Base-by-base conservation (phyloP, 2,113 vertebrate species). In the Benthochromis sp. region DNA sequence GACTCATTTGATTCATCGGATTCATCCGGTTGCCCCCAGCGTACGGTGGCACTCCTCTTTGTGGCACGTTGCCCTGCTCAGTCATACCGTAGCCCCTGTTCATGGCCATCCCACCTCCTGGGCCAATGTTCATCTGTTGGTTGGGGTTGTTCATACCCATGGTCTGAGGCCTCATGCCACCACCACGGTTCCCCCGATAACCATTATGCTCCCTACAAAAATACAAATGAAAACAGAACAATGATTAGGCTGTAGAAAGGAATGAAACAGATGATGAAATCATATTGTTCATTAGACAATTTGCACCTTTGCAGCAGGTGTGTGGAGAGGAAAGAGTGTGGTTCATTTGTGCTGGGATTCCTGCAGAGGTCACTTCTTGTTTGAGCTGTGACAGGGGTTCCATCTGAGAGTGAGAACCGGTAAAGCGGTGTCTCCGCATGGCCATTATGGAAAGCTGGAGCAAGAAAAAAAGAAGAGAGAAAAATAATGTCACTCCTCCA, bases 341-440 rank as follows among this genome's bases (percentile, higher is more conserved):
- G 97, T 34, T 99, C 98, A 55, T 97, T 99, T 84, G 97, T 98
- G 47, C 95, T 97, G 21, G 97, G 97, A 87, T 98, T 98, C 86
- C 97, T 97, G 61, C 97, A 98, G 7, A 99, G 96, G 87, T 98
- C 98, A 61, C 97, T 99, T 89, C 98, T 98, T 0, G 99, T 99
- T 91, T 98, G 98, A 4, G 98, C 99, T 1, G 97, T 98, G 90
- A 99, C 98, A 85, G 97, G 96, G 3, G 98, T 99, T 78, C 99
- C 99, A 86, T 99, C 98, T 5, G 98, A 97, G 85, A 99, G 95
- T 1, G 98, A 99, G 92, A 99, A 99, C 36, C 97, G 97, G 90
- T 99, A 99, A 5, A 97, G 78, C 0, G 99, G 98, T 1, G 98
- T 99, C 95, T 99, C 98, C 3, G 99, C 97, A 19, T 98, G 97